Conservation (phyloP, 53 echinoderm and acorn worm species). For the Echinometra lucunter region DNA sequence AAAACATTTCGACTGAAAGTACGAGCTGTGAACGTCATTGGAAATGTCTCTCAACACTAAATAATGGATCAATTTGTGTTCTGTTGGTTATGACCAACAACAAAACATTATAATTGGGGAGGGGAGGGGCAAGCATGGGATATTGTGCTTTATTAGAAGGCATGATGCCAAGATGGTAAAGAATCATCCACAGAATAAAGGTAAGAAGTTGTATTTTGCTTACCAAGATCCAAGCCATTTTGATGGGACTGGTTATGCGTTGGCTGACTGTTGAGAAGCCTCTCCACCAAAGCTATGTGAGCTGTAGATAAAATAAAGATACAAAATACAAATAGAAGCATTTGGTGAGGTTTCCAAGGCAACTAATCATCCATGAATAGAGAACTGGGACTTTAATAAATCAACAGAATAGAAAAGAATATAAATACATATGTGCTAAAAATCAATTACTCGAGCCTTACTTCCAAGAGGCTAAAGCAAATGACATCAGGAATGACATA, state of each 20-base stretch:
- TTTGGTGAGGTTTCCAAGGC: background rate
- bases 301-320: constrained; percentile 69
- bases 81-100: background rate
- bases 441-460: no score
- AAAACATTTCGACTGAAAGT: background rate
- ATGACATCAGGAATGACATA: background rate
- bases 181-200: background rate
- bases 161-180: background rate
- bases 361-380: background rate
- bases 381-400: background rate
- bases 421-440: no score
- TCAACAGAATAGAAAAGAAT: no score
- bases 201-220: background rate
- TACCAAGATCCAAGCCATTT: constrained; percentile 70
- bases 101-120: background rate
- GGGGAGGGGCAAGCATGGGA: background rate
- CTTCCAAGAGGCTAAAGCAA: no score
- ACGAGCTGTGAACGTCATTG: background rate
- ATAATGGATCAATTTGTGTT: background rate
- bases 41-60: background rate
- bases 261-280: constrained; percentile 85
- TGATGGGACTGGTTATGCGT: constrained; percentile 70
- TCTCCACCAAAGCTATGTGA: constrained; percentile 92
- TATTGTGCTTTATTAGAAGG: background rate
- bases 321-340: background rate